Evolutionary conservation across 2,888 invertebrate species (phyloP).

Genomic region (Sericinus montela): DNA sequence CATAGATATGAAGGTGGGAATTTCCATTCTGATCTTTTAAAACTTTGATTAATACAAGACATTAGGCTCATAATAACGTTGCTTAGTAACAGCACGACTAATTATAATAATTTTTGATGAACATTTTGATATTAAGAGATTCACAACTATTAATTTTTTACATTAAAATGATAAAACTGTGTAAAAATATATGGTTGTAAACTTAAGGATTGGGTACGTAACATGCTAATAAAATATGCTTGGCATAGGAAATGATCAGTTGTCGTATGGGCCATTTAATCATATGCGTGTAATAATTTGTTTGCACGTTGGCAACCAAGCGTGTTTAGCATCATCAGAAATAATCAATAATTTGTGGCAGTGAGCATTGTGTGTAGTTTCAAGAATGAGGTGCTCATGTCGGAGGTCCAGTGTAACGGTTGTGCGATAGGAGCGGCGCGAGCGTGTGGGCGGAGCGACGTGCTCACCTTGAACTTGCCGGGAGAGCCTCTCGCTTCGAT

Average conservation of each 20-base stretch:
- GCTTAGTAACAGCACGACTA: slow-evolving; percentile 2
- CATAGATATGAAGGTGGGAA: slow-evolving; percentile 11
- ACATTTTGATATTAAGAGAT: too few relatives aligned
- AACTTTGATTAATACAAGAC: not conserved
- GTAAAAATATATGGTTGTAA: not conserved
- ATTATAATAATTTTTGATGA: too few relatives aligned
- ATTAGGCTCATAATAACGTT: not conserved
- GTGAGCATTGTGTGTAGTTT: slow-evolving; percentile 41
- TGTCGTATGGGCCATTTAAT: slow-evolving; percentile 21
- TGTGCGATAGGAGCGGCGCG: slow-evolving; percentile 55
- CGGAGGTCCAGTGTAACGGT: slow-evolving; percentile 68
- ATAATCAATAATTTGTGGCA: slow-evolving; percentile 45
- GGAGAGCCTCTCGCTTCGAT: slow-evolving; percentile 53
- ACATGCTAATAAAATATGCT: not conserved
- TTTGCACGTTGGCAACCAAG: slow-evolving; percentile 39
- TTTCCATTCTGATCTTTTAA: slow-evolving; percentile 11
- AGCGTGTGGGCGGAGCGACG: slow-evolving; percentile 72
- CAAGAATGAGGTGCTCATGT: slow-evolving; percentile 51
- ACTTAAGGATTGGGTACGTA: not conserved
- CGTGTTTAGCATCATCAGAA: slow-evolving; percentile 34
- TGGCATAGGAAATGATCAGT: slow-evolving; percentile 17
- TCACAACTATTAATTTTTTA: too few relatives aligned
- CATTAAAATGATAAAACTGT: not conserved
- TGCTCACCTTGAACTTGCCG: slow-evolving; percentile 78
- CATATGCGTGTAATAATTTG: slow-evolving; percentile 32